These are phyloP conservation scores for Ctenosaura bakeri DNA, from an alignment of 2,797 vertebrate genomes.

Conservation along the genomic window DNA sequence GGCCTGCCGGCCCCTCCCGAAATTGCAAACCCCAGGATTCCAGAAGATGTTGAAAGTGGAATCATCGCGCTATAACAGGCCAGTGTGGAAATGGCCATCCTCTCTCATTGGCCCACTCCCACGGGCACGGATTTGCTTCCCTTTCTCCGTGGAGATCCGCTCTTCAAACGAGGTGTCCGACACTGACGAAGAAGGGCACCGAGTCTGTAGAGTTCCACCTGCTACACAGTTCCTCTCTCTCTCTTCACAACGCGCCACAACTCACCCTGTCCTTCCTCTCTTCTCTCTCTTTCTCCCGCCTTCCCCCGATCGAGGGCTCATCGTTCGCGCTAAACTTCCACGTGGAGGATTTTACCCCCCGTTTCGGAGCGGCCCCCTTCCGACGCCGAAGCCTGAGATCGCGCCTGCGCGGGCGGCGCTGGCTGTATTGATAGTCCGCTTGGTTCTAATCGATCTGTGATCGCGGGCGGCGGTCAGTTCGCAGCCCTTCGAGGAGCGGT, in stretches of 20 bases:
- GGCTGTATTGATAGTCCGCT: no score
- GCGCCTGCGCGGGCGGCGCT: neutral
- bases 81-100: no score
- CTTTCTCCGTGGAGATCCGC: neutral
- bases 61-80: no score
- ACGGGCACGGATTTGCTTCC: neutral
- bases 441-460: no score
- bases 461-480: neutral
- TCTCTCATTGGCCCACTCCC: neutral
- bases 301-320: no score
- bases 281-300: no score
- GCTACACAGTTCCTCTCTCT: neutral
- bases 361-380: neutral
- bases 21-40: no score
- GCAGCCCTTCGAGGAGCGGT: neutral
- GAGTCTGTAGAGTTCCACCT: neutral
- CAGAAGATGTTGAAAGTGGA: no score
- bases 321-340: neutral
- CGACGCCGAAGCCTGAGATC: neutral
- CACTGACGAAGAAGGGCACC: neutral
- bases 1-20: no score
- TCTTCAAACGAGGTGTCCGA: neutral
- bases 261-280: neutral
- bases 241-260: neutral
- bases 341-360: accelerated